Evolutionary conservation across 2,113 vertebrate species (phyloP), one percentile per base, ranked within the genome.

Genomic region (Megaleporinus macrocephalus): DNA sequence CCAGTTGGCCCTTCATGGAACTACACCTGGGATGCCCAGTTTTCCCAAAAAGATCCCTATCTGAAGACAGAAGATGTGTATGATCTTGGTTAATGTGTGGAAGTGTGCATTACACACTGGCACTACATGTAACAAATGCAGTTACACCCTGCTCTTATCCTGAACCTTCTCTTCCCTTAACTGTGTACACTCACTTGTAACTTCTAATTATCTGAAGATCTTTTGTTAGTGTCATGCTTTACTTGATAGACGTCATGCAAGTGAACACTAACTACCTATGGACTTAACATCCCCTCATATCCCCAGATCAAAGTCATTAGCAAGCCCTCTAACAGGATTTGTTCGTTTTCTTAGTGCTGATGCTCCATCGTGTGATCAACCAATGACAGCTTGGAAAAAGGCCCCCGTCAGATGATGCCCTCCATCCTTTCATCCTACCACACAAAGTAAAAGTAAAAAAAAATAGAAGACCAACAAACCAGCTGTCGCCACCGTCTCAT

Each of bases 401-500:
- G 18, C 53, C 18, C 26, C 57, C 57, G 12, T 61, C n/a, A 26
- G 57, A 61, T 61, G 57, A n/a, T 24, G 12, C 10, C 57, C 57
- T n/a, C 26, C 65, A 68, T 63, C 44, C 18, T 22, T 49, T 72
- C 55, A 73, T 71, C 33, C 70, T 79, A 44, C 57, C 27, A 65
- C 51, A 53, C 51, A 62, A 29, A 24, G 41, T 9, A 62, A 36
- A 36, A 36, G 16, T 26, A 63, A 51, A 16, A 80, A 65, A 51
- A 4, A 30, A 66, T 3, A 69, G 1, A 20, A 22, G 18, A 41
- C 1, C 7, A 5, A 57, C 73, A 63, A 73, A 73, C 24, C 18
- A 55, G 15, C n/a, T 44, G 29, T 41, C 33, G 20, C 1, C 12
- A n/a, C 1, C 10, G 5, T 27, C 49, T 81, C 61, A 26, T 74